phyloP scores from a whole-genome alignment of 2,888 invertebrate genomes.

The Gerris lacustris region DNA sequence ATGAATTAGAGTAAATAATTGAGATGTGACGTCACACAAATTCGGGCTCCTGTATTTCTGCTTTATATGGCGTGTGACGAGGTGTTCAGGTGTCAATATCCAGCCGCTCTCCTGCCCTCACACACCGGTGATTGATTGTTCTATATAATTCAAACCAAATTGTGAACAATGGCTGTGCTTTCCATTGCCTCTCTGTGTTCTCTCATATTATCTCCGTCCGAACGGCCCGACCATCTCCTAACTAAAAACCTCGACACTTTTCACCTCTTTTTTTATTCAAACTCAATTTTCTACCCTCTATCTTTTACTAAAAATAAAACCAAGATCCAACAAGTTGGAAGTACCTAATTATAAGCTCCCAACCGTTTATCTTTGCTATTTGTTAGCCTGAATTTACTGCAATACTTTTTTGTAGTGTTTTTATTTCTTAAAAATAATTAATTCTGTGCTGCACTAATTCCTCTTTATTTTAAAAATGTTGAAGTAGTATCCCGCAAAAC shows the following conservation, averaged over 20 bases:
- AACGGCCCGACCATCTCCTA: background rate
- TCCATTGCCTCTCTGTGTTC: background rate
- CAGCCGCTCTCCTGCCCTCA: background rate
- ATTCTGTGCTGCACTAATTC: background rate
- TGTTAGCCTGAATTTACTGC: background rate
- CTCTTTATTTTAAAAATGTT: background rate
- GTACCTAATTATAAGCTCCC: background rate
- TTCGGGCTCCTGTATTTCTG: background rate
- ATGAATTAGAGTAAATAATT: slow-evolving; percentile 5
- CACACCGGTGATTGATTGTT: slow-evolving; percentile 1
- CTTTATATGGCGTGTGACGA: background rate
- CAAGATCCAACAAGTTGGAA: background rate
- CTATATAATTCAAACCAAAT: slow-evolving; percentile 3
- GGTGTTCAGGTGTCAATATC: slow-evolving; percentile 5
- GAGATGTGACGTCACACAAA: background rate
- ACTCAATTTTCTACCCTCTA: background rate
- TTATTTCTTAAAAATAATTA: background rate
- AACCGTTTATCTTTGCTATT: too few relatives aligned
- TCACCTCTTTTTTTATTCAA: background rate
- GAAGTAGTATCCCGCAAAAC: too few relatives aligned
- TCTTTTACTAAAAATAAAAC: background rate
- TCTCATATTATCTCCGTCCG: background rate
- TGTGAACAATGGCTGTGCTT: slow-evolving; percentile 5
- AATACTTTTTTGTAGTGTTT: background rate
- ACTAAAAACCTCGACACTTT: background rate